Conservation (phyloP, 2,797 vertebrate genomes). For the Pterois miles region DNA sequence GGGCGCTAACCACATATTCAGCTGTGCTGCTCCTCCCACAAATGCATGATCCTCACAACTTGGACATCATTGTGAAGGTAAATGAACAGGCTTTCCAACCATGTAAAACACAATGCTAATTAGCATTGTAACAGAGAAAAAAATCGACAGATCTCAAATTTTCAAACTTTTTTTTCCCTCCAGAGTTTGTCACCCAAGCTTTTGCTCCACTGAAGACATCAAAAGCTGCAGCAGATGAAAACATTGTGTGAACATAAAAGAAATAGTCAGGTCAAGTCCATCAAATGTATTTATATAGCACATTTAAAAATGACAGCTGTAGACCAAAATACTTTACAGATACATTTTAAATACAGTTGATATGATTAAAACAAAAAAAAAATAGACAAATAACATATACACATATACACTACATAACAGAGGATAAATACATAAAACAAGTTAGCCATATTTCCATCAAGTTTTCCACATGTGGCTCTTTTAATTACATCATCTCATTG, state of each 20-base stretch:
- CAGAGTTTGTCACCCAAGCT: neutral
- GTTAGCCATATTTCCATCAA: neutral
- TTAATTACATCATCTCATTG: neutral
- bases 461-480: neutral
- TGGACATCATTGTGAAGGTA: too few relatives aligned
- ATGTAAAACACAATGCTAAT: too few relatives aligned
- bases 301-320: too few relatives aligned
- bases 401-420: neutral
- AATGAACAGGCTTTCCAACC: too few relatives aligned
- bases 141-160: too few relatives aligned
- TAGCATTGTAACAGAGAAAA: too few relatives aligned
- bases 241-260: neutral
- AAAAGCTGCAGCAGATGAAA: neutral
- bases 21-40: too few relatives aligned
- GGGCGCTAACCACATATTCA: too few relatives aligned
- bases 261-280: neutral
- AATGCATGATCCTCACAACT: too few relatives aligned
- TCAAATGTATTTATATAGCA: neutral
- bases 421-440: neutral
- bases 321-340: neutral
- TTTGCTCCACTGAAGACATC: neutral
- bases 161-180: too few relatives aligned
- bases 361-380: neutral
- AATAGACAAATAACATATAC: neutral
- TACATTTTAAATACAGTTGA: neutral